Evolutionary conservation across 1,140 invertebrate genomes (phyloP), one percentile per base, ranked within the genome.

Genomic region (Drosophila ficusphila): DNA sequence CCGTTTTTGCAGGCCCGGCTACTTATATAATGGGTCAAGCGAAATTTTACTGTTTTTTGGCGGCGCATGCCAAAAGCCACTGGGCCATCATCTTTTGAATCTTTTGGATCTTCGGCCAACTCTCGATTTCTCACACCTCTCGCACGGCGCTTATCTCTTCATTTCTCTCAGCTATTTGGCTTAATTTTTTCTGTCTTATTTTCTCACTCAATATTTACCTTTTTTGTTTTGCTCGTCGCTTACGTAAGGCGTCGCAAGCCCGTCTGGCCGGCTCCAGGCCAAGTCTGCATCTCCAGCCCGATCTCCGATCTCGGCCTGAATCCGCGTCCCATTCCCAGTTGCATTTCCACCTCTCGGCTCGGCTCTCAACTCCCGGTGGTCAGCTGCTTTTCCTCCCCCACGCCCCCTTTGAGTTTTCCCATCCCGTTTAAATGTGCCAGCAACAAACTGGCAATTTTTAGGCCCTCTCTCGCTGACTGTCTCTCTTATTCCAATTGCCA

Each of bases 221-320:
- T 88, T 88, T 88, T 88, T 88, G 82, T 88, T 88, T 88, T 88
- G 82, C 79, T 88, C 83, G 42, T 39, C 27, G 61, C 77, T 88
- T 88, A 88, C 78, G 74, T 88, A 88, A 88, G 65, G 54, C 62
- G 38, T 68, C 42, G 47, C 31, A 60, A 75, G 73, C 60, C 36
- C 52, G 72, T 75, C 72, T 34, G 62, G 71, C 71, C 69, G 71
- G 71, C 71, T 53, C 29, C 56, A 48, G 39, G 47, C 42, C 79
- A 65, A 19, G 64, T 65, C 60, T 39, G 44, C 60, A 46, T 67
- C 52, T 27, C 23, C 19, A 29, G 12, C 42, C n/a, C n/a, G n/a
- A 21, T 2, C 18, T 21, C 62, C 62, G 12, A 25, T 49, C 25
- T 33, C 16, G 34, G 14, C 36, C 54, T 12, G 27, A 41, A 23